These are phyloP conservation scores for Desmodus rotundus DNA, from an alignment of 2,113 vertebrate genomes.

Conservation along the genomic window DNA sequence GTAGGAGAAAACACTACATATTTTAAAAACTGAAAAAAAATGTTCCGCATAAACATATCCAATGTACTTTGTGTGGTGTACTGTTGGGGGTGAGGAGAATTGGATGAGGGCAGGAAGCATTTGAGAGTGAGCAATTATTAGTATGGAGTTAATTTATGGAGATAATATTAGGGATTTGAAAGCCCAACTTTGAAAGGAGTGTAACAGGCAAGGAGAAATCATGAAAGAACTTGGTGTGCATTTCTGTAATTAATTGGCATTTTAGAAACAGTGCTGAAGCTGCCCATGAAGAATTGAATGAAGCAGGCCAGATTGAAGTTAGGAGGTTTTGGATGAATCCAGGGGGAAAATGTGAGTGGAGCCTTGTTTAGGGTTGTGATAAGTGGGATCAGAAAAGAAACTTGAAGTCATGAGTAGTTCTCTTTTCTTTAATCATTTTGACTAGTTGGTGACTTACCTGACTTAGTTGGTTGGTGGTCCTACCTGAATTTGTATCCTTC, in stretches of 20 bases:
- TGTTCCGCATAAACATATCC: neutral
- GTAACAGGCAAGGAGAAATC: neutral
- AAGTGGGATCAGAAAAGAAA: neutral
- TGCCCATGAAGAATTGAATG: accelerated
- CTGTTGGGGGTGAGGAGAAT: neutral
- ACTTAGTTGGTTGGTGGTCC: neutral
- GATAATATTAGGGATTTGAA: neutral
- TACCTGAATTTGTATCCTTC: neutral
- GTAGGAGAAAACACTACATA: neutral
- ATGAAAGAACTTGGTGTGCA: neutral
- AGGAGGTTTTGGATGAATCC: neutral
- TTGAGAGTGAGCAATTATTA: neutral
- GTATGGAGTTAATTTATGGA: neutral
- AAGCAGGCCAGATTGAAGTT: too few relatives aligned
- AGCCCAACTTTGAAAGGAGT: neutral
- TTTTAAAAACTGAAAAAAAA: neutral
- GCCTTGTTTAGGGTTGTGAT: neutral
- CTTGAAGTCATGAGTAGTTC: neutral
- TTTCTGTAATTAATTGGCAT: neutral
- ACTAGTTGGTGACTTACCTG: too few relatives aligned
- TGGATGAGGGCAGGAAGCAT: neutral
- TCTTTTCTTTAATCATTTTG: neutral
- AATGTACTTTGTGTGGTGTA: neutral
- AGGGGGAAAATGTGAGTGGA: accelerated
- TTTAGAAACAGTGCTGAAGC: neutral